Conservation (phyloP, 1,140 invertebrate genomes). For the Littorina saxatilis region DNA sequence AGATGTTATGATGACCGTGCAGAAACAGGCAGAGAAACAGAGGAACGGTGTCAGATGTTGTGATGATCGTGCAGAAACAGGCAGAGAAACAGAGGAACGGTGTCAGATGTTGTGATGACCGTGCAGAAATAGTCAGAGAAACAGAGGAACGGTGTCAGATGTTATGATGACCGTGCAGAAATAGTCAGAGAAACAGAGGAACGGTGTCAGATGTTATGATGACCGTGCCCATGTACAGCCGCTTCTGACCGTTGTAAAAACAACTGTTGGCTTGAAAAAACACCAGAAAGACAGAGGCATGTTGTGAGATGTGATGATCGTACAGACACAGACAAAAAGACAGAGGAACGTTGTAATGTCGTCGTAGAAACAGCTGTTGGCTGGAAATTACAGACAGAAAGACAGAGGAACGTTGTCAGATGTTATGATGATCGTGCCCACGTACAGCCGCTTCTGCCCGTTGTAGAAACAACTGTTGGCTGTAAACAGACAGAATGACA, state of each 20-base stretch:
- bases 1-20: too few relatives aligned
- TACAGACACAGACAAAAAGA: background rate
- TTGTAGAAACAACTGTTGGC: constrained; percentile 71
- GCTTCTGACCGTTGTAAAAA: constrained; percentile 68
- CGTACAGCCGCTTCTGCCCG: constrained; percentile 62
- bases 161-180: too few relatives aligned
- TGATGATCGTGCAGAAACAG: too few relatives aligned
- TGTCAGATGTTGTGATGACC: too few relatives aligned
- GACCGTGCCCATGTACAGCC: constrained; percentile 64
- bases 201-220: too few relatives aligned
- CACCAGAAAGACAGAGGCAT: background rate
- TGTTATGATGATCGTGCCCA: constrained; percentile 64
- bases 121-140: too few relatives aligned
- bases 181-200: too few relatives aligned
- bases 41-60: too few relatives aligned
- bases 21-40: too few relatives aligned
- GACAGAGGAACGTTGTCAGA: too few relatives aligned
- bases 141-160: too few relatives aligned
- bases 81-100: too few relatives aligned
- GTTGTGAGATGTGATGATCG: background rate
- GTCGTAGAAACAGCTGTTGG: background rate
- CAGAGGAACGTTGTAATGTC: background rate
- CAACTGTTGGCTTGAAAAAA: constrained; percentile 65
- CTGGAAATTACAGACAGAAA: background rate
- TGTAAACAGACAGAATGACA: constrained; percentile 45